These are phyloP conservation scores for Apamea monoglypha DNA, from an alignment of 2,888 invertebrate species.

Conservation along the genomic window DNA sequence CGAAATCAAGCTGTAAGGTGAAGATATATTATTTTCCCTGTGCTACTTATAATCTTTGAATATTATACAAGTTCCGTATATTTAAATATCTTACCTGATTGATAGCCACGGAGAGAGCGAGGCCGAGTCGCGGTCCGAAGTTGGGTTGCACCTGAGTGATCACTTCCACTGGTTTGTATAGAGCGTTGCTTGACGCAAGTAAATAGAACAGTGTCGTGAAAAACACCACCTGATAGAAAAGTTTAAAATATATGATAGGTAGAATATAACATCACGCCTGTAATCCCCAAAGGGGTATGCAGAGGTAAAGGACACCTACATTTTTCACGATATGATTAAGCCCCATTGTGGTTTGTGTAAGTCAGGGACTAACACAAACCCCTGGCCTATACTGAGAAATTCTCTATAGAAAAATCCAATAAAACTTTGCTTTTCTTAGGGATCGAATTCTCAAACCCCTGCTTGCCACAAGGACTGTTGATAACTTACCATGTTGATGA, in stretches of 20 bases:
- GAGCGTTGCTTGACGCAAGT: conserved; percentile 92
- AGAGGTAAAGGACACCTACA: background rate
- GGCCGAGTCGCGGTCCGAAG: conserved; percentile 94
- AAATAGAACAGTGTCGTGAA: conserved; percentile 99
- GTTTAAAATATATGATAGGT: background rate
- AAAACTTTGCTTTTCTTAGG: background rate
- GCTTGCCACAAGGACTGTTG: background rate
- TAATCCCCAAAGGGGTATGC: background rate
- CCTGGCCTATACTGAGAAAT: background rate
- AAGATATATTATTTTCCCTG: background rate
- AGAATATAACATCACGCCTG: background rate
- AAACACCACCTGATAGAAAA: conserved; percentile 95
- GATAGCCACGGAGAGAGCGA: conserved; percentile 96
- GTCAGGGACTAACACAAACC: background rate
- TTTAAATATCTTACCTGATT: conserved; percentile 91
- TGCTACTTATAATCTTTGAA: background rate
- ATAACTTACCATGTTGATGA: conserved; percentile 94
- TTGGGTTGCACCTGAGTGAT: conserved; percentile 95
- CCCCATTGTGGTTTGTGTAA: too few species aligned
- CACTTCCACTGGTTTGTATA: conserved; percentile 98
- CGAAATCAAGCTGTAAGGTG: background rate
- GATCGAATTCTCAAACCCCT: background rate
- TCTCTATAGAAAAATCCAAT: background rate
- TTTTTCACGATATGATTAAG: background rate
- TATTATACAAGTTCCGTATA: background rate